These are phyloP conservation scores for Todus mexicanus DNA, from an alignment of 2,797 vertebrate species.

Conservation along the genomic window DNA sequence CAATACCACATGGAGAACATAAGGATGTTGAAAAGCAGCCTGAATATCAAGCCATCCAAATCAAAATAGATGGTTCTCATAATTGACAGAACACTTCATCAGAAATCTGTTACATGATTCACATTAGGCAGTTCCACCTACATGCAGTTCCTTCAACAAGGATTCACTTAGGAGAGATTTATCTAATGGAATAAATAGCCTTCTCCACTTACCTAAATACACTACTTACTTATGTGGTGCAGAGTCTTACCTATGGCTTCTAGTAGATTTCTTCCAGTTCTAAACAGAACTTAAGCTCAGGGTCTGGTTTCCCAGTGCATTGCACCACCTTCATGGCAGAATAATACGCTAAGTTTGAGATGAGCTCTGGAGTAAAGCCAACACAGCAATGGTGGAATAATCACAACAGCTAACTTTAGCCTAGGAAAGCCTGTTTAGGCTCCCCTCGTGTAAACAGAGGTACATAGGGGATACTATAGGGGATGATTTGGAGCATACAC, in stretches of 20 bases:
- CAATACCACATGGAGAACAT: neutral
- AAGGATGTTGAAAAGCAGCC: neutral
- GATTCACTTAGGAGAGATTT: neutral
- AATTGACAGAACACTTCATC: neutral
- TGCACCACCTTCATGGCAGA: neutral
- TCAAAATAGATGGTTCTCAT: neutral
- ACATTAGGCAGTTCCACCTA: neutral
- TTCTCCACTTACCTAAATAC: neutral
- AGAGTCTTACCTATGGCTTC: neutral
- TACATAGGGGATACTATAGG: neutral
- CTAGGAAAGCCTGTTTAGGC: neutral
- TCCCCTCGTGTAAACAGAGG: neutral
- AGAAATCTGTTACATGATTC: neutral
- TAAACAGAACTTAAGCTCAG: neutral
- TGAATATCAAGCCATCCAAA: neutral
- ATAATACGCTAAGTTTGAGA: neutral
- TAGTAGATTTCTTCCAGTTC: neutral
- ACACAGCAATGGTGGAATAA: neutral
- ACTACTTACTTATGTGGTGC: neutral
- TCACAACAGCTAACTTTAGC: neutral
- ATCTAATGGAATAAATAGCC: neutral
- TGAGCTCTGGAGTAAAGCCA: neutral
- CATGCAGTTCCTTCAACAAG: neutral
- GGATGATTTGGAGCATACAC: rapidly evolving
- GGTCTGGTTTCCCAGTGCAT: neutral